Base-by-base conservation (phyloP, 92 coral and sea anemone species). In the Muricea muricata region DNA sequence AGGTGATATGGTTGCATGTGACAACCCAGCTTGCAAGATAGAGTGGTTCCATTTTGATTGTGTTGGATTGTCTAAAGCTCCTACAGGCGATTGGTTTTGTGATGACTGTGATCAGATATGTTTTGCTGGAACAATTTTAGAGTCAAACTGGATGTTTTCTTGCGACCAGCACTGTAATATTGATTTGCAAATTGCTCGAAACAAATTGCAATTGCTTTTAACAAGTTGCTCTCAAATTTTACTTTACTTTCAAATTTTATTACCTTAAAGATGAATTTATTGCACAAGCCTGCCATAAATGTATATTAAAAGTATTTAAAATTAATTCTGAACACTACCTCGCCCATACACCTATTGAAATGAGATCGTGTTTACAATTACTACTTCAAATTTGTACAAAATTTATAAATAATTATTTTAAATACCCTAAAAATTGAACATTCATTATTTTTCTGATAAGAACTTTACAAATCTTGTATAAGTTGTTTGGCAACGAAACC, bases 11-110 rank as follows among this genome's bases (percentile, higher is more conserved):
- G 73, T 65, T 33, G 73, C 73, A 65, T 65, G 73, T 65, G 73
- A 65, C 73, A 65, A 65, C 73, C 73, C 73, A 65, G 32, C 32
- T 28, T 65, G 73, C 35, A 65, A 65, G 35, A 65, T 15, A 65
- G 73, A 12, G 35, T 65, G 73, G 73, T 65, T 65, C 20, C 73
- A 65, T 24, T 65, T 65, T 65, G 73, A 33, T 11, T 65, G 73
- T 35, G 73, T 65, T 11, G 73, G 73, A 65, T 65, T 65, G 73
- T n/a, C 73, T 65, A 35, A 65, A 65, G 73, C 42, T 65, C 73
- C 73, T 65, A 6, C 35, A 15, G 73, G 73, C 20, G 26, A 65
- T 15, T 65, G 73, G 73, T 65, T 65, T 65, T 65, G 73, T n/a
- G 6, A n/a, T 28, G 73, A 65, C 73, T 65, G 73, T 65, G 73